These are phyloP conservation scores for Acromyrmex heyeri DNA, from an alignment of 1,140 invertebrate species.

Conservation along the genomic window DNA sequence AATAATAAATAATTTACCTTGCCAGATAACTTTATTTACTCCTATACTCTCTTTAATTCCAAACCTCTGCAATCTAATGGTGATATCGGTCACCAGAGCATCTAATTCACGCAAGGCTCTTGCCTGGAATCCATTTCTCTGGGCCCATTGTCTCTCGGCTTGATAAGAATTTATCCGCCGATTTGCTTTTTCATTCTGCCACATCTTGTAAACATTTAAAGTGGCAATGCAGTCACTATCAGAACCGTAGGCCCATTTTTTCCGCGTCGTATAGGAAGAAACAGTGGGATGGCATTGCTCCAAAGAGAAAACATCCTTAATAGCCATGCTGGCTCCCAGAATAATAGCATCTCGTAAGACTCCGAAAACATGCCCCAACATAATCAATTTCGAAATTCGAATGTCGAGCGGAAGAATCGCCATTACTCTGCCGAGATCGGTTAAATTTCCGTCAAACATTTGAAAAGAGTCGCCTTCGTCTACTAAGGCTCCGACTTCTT, in stretches of 20 bases:
- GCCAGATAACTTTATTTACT: conserved; percentile 83
- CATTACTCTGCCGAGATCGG: conserved; percentile 95
- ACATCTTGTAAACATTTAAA: conserved; percentile 93
- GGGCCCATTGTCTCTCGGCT: conserved; percentile 91
- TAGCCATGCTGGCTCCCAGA: conserved; percentile 94
- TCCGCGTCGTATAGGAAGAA: conserved; percentile 92
- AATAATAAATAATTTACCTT: conserved; percentile 68
- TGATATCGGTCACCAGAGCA: conserved; percentile 91
- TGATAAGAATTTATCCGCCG: conserved; percentile 76
- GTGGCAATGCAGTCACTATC: conserved; percentile 95
- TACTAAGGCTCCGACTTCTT: conserved; percentile 93
- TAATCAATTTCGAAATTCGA: conserved; percentile 93
- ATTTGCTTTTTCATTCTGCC: conserved; percentile 79
- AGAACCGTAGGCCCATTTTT: conserved; percentile 93
- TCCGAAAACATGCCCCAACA: conserved; percentile 95
- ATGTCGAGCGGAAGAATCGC: conserved; percentile 94
- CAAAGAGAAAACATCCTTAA: conserved; percentile 93
- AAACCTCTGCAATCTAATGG: conserved; percentile 87
- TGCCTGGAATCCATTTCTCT: conserved; percentile 91
- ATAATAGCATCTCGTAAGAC: conserved; percentile 94
- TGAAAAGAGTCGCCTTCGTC: conserved; percentile 87
- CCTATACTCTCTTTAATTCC: conserved; percentile 86
- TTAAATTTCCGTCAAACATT: conserved; percentile 94
- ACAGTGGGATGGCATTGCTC: conserved; percentile 87
- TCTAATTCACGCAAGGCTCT: conserved; percentile 91